Evolutionary conservation across 2,797 vertebrate species (phyloP).

Genomic region (Graptemys geographica): DNA sequence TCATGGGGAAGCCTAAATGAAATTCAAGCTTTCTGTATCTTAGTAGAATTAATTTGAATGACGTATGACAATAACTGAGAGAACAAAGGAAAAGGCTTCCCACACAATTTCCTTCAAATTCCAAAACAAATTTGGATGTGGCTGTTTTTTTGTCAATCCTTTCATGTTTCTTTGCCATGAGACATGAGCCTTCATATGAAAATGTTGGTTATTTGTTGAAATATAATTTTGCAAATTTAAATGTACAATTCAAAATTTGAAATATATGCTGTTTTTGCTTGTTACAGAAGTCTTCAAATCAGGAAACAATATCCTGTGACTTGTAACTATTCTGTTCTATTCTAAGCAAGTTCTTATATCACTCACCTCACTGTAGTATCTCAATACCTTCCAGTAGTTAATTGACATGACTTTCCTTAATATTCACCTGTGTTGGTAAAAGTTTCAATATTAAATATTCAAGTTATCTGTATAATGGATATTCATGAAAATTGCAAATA

Average conservation of each 20-base stretch:
- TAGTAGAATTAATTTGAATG: not conserved
- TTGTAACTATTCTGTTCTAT: not conserved
- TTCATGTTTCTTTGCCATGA: not conserved
- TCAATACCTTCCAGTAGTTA: not conserved
- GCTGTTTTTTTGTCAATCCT: not conserved
- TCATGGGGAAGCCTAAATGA: not conserved
- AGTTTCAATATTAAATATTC: not conserved
- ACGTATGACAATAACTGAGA: rapidly evolving
- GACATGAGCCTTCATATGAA: not conserved
- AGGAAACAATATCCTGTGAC: not conserved
- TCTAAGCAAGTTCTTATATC: not conserved
- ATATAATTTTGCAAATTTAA: not conserved
- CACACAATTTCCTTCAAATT: not conserved
- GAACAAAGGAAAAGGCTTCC: not conserved
- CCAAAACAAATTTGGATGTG: not conserved
- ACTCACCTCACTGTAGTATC: not conserved
- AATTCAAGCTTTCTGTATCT: not conserved
- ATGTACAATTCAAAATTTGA: not conserved
- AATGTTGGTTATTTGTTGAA: not conserved
- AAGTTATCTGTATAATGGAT: not conserved
- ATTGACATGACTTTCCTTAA: not conserved
- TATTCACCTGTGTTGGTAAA: not conserved
- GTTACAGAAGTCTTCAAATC: not conserved
- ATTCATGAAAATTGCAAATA: not conserved
- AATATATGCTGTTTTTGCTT: not conserved